Percentiles rank a stretch among this genome's conserved stretches.
phyloP scores from a whole-genome alignment of 1,140 invertebrate genomes.

The Hylyphantes graminicola region DNA sequence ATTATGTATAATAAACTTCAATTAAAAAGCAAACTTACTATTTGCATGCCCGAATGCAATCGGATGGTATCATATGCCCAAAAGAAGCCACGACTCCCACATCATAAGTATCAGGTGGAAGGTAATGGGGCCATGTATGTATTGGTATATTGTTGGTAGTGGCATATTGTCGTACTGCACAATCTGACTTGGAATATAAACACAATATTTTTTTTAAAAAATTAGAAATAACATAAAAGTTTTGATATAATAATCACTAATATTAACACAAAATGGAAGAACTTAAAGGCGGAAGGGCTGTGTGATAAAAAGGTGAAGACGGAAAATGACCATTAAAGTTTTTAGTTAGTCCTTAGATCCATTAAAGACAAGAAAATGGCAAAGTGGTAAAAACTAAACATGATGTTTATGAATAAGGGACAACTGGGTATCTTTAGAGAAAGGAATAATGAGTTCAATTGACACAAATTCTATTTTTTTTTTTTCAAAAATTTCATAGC shows the following conservation, averaged over 20 bases:
- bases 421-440: too few species aligned
- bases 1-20: neutral
- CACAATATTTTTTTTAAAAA: neutral
- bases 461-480: too few species aligned
- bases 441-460: too few species aligned
- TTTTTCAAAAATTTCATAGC: too few species aligned
- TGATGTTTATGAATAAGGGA: too few species aligned
- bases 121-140: conserved; percentile 66
- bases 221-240: neutral
- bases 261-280: neutral
- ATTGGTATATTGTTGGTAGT: conserved; percentile 61
- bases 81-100: conserved; percentile 70
- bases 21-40: conserved; percentile 65
- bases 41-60: conserved; percentile 67
- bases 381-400: neutral
- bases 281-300: neutral
- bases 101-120: conserved; percentile 65
- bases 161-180: conserved; percentile 64
- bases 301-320: neutral
- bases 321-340: neutral
- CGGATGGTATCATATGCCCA: conserved; percentile 68
- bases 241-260: too few species aligned
- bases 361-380: neutral
- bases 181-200: conserved; percentile 31
- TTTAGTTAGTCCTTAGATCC: neutral